Conservation (phyloP, 2,888 invertebrate species). For the Petrolisthes manimaculis region DNA sequence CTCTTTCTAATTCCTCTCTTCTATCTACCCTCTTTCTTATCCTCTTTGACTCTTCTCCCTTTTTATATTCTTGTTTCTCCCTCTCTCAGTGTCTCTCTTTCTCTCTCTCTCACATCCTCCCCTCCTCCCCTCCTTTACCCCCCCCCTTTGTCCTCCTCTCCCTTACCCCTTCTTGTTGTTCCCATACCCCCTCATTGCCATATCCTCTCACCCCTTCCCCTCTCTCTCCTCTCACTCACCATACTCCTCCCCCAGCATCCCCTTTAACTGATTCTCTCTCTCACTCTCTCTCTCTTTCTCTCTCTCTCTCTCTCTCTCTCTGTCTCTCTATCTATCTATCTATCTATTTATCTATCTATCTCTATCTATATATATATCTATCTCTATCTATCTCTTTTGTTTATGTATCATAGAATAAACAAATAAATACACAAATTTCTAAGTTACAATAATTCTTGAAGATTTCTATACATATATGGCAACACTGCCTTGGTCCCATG, state of each 20-base stretch:
- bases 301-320: not conserved
- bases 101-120: not conserved
- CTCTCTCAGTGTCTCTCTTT: too few species aligned
- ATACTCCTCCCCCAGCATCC: not conserved
- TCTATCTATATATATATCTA: not conserved
- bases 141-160: not conserved
- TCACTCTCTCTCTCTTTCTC: not conserved
- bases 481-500: too few species aligned
- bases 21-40: not conserved
- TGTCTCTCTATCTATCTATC: not conserved
- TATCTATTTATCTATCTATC: not conserved
- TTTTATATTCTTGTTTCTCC: too few species aligned
- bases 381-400: not conserved
- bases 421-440: too few species aligned
- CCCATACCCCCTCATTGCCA: not conserved
- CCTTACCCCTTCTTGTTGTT: not conserved
- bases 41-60: too few species aligned
- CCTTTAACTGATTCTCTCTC: not conserved
- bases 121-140: not conserved
- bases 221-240: not conserved
- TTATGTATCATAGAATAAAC: too few species aligned
- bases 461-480: too few species aligned
- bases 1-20: conserved; percentile 3
- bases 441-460: too few species aligned
- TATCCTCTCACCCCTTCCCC: not conserved